Percentiles rank a stretch among this genome's conserved stretches.
Conservation (phyloP, 2,888 invertebrate species). For the Ophion obscuratus region DNA sequence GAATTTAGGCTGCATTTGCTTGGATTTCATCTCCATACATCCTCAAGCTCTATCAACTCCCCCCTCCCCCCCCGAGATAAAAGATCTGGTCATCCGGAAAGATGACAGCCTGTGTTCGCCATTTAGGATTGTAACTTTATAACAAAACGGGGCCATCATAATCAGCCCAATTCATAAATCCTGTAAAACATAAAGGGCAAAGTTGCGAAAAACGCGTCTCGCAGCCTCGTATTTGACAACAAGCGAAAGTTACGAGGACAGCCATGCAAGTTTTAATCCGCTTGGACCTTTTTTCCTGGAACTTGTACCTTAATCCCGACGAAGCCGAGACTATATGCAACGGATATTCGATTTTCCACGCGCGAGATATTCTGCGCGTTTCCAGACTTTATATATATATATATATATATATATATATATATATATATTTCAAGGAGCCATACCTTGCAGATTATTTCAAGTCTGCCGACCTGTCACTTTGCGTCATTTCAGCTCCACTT, state of each 20-base stretch:
- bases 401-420: background rate
- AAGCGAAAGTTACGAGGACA: background rate
- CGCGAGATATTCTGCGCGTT: background rate
- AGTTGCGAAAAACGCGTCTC: background rate
- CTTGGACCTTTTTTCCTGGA: background rate
- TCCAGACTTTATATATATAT: background rate
- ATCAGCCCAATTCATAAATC: background rate
- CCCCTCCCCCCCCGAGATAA: too few species aligned
- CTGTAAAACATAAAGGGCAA: background rate
- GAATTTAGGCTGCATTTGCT: too few species aligned
- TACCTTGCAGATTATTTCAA: constrained; percentile 43
- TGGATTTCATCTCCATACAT: too few species aligned
- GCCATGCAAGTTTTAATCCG: background rate
- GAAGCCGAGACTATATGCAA: background rate
- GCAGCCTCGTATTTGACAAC: background rate
- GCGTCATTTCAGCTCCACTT: constrained; percentile 27
- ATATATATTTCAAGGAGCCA: background rate
- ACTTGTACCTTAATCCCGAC: background rate
- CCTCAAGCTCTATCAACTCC: too few species aligned
- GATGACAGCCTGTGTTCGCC: background rate
- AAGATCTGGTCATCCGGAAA: too few species aligned
- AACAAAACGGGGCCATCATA: background rate
- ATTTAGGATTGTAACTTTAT: background rate
- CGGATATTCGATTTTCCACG: background rate
- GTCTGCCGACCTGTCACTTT: constrained; percentile 40